phyloP scores from a whole-genome alignment of 2,113 vertebrate species.

The Hucho hucho region DNA sequence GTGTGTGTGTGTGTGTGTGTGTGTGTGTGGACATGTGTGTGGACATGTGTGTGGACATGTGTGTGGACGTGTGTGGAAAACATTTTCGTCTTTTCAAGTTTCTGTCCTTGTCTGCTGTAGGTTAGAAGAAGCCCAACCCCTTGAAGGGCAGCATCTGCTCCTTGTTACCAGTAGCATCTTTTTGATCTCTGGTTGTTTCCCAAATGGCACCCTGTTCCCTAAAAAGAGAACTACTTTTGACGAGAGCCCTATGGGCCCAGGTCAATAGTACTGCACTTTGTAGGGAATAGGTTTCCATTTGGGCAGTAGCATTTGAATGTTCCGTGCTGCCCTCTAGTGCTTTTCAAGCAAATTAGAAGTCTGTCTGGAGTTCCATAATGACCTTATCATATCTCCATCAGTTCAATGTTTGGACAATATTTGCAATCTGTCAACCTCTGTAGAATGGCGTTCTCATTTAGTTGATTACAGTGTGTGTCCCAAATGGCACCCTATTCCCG shows the following conservation, averaged over 20 bases:
- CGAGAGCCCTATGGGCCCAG: too few relatives aligned
- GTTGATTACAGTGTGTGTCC: background rate
- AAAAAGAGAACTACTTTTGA: too few relatives aligned
- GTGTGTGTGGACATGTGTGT: too few relatives aligned
- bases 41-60: too few relatives aligned
- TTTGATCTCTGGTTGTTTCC: conserved; percentile 14
- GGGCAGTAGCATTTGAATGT: background rate
- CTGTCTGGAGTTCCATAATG: conserved; percentile 18
- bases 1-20: too few relatives aligned
- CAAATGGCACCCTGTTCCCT: too few relatives aligned
- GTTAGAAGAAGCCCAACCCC: conserved; percentile 11
- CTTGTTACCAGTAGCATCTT: conserved; percentile 17
- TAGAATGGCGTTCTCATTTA: conserved; percentile 6
- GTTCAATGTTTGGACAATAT: background rate
- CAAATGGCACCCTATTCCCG: background rate
- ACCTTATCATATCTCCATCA: background rate
- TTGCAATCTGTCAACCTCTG: background rate
- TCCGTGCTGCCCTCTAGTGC: conserved; percentile 9
- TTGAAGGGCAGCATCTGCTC: conserved; percentile 18
- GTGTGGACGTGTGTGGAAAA: background rate
- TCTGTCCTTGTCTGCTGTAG: background rate
- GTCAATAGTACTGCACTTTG: too few relatives aligned
- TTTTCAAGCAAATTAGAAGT: conserved; percentile 10
- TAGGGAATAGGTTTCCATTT: too few relatives aligned
- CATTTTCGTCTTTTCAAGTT: background rate